phyloP scores from a whole-genome alignment of 35 echinoderm and acorn worm species.

The Lytechinus variegatus region DNA sequence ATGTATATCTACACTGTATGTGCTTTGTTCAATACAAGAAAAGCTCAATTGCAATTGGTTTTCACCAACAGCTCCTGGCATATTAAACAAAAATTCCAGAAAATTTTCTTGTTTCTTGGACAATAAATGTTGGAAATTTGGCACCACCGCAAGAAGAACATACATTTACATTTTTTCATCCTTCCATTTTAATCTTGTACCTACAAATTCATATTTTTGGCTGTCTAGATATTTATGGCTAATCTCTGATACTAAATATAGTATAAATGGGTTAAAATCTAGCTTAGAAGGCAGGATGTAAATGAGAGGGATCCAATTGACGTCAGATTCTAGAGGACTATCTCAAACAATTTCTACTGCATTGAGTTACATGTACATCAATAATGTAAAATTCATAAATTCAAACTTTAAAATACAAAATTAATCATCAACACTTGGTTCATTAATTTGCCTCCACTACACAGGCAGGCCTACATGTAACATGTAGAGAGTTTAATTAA shows the following conservation, averaged over 20 bases:
- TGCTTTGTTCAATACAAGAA: too few species aligned
- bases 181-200: neutral
- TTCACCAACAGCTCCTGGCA: too few species aligned
- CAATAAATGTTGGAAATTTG: too few species aligned
- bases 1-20: too few species aligned
- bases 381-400: neutral
- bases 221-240: neutral
- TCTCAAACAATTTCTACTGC: neutral
- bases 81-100: too few species aligned
- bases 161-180: neutral
- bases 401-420: neutral
- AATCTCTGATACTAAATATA: constrained; percentile 23
- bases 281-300: constrained; percentile 32
- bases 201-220: neutral
- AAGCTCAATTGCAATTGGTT: too few species aligned
- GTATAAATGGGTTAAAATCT: constrained; percentile 41
- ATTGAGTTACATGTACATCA: neutral
- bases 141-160: too few species aligned
- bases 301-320: constrained; percentile 27
- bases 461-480: too few species aligned
- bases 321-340: constrained; percentile 15
- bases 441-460: too few species aligned
- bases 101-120: too few species aligned
- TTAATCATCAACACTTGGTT: too few species aligned
- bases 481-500: too few species aligned